phyloP scores from a whole-genome alignment of 2,113 vertebrate genomes.

The Heterochromis multidens region DNA sequence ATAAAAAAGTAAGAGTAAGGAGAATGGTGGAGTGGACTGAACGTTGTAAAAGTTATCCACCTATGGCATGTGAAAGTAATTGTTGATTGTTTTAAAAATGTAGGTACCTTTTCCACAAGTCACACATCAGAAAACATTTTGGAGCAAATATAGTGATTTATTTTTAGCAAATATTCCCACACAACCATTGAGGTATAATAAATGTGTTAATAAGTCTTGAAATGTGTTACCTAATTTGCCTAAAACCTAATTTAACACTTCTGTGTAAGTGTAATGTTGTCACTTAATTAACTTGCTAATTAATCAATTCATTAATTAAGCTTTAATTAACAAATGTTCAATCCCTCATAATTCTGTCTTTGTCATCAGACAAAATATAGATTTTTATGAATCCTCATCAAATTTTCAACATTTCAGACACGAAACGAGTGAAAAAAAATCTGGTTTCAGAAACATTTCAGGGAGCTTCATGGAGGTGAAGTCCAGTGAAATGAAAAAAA shows the following conservation, averaged over 20 bases:
- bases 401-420: neutral
- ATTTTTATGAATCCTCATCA: neutral
- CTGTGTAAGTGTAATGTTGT: neutral
- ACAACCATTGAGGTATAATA: neutral
- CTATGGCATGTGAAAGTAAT: neutral
- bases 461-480: neutral
- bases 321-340: neutral
- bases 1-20: too few species aligned
- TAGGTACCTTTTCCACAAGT: neutral
- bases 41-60: neutral
- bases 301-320: neutral
- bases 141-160: neutral
- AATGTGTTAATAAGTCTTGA: neutral
- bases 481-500: neutral
- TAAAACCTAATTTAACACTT: neutral
- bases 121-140: neutral
- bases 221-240: neutral
- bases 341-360: neutral
- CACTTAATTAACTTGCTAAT: neutral
- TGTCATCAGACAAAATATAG: neutral
- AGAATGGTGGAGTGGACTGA: neutral
- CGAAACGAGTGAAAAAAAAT: neutral
- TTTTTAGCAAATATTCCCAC: neutral
- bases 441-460: neutral
- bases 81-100: neutral